Base-by-base conservation (phyloP, 2,113 vertebrate species). In the Ailuropoda melanoleuca region DNA sequence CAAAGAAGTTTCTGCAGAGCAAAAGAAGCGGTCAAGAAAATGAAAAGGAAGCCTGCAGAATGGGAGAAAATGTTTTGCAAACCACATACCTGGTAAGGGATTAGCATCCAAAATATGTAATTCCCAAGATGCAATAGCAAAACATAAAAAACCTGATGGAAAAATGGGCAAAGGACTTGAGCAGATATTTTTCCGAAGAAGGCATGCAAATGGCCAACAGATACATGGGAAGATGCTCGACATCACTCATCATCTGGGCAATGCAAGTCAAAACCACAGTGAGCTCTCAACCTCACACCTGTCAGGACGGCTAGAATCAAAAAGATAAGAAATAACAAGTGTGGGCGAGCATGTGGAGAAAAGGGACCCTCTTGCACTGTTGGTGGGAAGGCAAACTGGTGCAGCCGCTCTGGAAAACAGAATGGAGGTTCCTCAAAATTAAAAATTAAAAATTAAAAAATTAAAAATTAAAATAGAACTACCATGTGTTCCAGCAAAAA, bases 281-380 rank as follows among this genome's bases (percentile, higher is more conserved):
- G 84, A 82, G 75, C 3, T 29, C 2, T 29, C 64, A 10, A 10
- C 66, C 18, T 18, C 56, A 66, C 23, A 83, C 66, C 77, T 75
- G 48, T 66, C 23, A 4, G 37, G 8, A 31, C 0, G 2, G 13
- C 46, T 74, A 0, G 29, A 18, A 19, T 53, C 56, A 31, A 37
- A 81, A 43, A 56, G 77, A 55, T 34, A 55, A 34, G 74, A 37
- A 64, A 7, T 43, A 37, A 1, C 19, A 8, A 37, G 39, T 48
- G 37, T 3, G 11, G 37, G 46, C 1, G 4, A 75, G 29, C 64
- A 55, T 37, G 46, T 48, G 46, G 64, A 46, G 55, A 29, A 46
- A 43, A 66, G 31, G 77, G 37, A 5, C 37, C 48, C 26, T 13
- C 72, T 23, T 21, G 18, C 21, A 1, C 48, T 34, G n/a, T 6